These are phyloP conservation scores for Hippocampus barbouri DNA, from an alignment of 2,113 vertebrate species.

Conservation along the genomic window DNA sequence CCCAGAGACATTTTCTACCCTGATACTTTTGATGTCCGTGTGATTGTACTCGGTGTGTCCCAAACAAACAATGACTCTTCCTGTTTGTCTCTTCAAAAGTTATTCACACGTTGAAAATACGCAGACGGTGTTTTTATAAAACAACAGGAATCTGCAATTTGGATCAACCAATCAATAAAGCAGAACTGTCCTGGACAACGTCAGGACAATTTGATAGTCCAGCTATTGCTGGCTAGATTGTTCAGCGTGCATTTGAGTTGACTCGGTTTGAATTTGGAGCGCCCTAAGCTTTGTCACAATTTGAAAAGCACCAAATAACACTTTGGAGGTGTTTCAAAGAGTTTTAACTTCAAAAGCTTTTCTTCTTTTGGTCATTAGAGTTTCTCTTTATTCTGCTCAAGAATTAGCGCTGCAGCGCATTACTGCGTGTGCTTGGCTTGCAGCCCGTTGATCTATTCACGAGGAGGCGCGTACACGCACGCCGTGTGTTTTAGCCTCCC, in stretches of 20 bases:
- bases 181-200: too few species aligned
- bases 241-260: too few species aligned
- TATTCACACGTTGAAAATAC: slow-evolving; percentile 41
- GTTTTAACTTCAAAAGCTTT: slow-evolving; percentile 42
- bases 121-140: slow-evolving; percentile 63
- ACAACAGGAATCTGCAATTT: too few species aligned
- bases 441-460: slow-evolving; percentile 44
- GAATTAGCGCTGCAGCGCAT: slow-evolving; percentile 25
- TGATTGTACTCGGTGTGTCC: slow-evolving; percentile 16
- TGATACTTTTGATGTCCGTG: slow-evolving; percentile 8
- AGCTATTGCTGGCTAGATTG: too few species aligned
- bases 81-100: background rate
- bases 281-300: slow-evolving; percentile 8
- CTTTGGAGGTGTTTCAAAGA: background rate
- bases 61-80: slow-evolving; percentile 2
- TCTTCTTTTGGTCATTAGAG: slow-evolving; percentile 45
- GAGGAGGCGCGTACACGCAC: background rate
- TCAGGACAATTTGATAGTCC: too few species aligned
- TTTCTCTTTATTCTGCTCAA: slow-evolving; percentile 39
- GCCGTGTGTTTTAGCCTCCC: slow-evolving; percentile 27
- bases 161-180: too few species aligned
- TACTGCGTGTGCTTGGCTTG: slow-evolving; percentile 9
- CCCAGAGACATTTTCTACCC: slow-evolving; percentile 8
- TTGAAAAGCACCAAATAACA: slow-evolving; percentile 2
- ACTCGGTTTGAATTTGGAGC: background rate